phyloP scores from a whole-genome alignment of 2,888 invertebrate species.

The Busseola fusca region DNA sequence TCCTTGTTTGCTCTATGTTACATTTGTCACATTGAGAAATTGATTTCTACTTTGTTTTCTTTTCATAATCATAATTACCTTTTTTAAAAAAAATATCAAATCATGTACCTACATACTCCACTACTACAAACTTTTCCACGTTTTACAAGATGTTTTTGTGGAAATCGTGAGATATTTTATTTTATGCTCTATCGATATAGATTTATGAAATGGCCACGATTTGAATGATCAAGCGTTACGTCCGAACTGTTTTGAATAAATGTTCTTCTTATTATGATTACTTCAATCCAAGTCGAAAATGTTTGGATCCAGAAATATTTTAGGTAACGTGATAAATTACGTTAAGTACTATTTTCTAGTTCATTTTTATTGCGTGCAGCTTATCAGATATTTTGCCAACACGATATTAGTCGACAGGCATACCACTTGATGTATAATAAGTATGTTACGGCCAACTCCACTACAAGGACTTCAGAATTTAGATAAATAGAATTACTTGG shows the following conservation, averaged over 20 bases:
- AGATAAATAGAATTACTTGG: slow-evolving; percentile 56
- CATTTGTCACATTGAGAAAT: slow-evolving; percentile 3
- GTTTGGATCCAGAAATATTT: background rate
- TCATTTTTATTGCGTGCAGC: slow-evolving; percentile 33
- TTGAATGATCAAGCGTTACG: slow-evolving; percentile 8
- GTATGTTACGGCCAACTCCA: slow-evolving; percentile 36
- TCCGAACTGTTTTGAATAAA: slow-evolving; percentile 16
- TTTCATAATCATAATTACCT: background rate
- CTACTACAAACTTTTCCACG: slow-evolving; percentile 2
- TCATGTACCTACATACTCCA: no score
- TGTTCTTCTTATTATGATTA: slow-evolving; percentile 3
- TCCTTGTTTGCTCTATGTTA: background rate
- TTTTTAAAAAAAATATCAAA: background rate
- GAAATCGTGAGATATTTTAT: slow-evolving; percentile 27
- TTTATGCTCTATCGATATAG: slow-evolving; percentile 12
- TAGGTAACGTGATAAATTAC: slow-evolving; percentile 8
- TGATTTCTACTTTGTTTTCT: background rate
- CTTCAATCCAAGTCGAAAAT: background rate
- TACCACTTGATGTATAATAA: slow-evolving; percentile 34
- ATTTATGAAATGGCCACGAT: slow-evolving; percentile 25
- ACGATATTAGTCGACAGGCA: slow-evolving; percentile 32
- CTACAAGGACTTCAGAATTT: slow-evolving; percentile 57
- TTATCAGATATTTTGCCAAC: slow-evolving; percentile 35
- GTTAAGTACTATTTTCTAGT: slow-evolving; percentile 25
- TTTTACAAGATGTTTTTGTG: slow-evolving; percentile 1